Conservation (phyloP, 2,797 vertebrate genomes). For the Protosalanx chinensis region DNA sequence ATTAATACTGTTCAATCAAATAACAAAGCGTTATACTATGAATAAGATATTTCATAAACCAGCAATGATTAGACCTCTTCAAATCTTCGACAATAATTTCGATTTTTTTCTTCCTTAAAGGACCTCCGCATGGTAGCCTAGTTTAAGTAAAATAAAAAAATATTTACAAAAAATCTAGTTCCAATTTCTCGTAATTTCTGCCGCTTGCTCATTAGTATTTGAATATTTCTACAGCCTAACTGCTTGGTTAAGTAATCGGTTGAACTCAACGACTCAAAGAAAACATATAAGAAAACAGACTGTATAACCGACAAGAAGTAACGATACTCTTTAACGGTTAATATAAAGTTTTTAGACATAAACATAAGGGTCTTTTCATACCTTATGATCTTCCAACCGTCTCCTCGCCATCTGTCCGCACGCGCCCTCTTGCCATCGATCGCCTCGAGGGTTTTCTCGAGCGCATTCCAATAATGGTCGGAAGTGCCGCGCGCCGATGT, state of each 20-base stretch:
- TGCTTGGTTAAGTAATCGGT: neutral
- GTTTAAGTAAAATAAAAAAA: neutral
- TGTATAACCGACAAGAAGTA: neutral
- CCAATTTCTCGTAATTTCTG: neutral
- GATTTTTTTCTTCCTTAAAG: neutral
- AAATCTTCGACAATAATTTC: neutral
- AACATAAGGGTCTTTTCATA: constrained; percentile 1
- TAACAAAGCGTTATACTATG: neutral
- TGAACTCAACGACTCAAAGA: neutral
- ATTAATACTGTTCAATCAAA: neutral
- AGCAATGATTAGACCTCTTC: neutral
- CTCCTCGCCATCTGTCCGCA: neutral
- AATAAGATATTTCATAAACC: neutral
- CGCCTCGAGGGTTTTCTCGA: constrained; percentile 45
- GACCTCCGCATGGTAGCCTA: neutral
- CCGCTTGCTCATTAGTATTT: neutral
- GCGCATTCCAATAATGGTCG: constrained; percentile 57
- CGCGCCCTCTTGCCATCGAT: neutral
- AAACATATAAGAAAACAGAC: neutral
- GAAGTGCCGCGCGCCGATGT: constrained; percentile 58
- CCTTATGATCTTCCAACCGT: constrained; percentile 1
- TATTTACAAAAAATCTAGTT: neutral
- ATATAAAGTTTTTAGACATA: neutral
- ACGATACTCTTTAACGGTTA: neutral
- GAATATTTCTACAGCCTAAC: constrained; percentile 5